Base-by-base conservation (phyloP, 1,140 invertebrate species). In the Cheumatopsyche charites region DNA sequence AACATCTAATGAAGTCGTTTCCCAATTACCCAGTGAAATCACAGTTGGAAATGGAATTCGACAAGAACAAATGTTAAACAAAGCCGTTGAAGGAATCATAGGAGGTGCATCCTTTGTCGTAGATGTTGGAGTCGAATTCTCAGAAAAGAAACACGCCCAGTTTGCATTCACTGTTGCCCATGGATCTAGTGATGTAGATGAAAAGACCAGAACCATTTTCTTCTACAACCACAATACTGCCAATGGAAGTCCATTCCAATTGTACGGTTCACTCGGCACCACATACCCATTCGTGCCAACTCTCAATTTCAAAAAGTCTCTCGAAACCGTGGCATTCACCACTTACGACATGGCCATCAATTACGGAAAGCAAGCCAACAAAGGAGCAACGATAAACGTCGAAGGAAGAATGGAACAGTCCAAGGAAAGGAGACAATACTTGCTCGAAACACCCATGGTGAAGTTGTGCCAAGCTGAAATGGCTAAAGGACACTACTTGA, bases 131-230 rank as follows among this genome's bases (percentile, higher is more conserved):
- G 75, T 86, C 0, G 70, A 83, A 66, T 84, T 89, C 61, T 79
- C 83, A 45, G 85, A 84, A 15, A 74, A 82, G 12, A 77, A 83
- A 15, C 82, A 82, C 15, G 77, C 79, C 25, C 73, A 84, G 65
- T 86, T 85, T 68, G 76, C 81, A 4, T 36, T 84, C 0, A 88
- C 87, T 0, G 69, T 81, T 3, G 87, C 86, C 61, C 67, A 79
- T 12, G 85, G 83, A n/a, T 75, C 76, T 0, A 90, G 87, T 73
- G 78, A 81, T 7, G 82, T 86, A 2, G 86, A 89, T 70, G 75
- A 81, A 0, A 87, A 86, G 70, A 79, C 80, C 1, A 84, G 85
- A 67, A 74, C 79, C 41, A 81, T 79, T 1, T 65, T 83, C 69
- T 87, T 79, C 71, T 83, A 76, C 79, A 82, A 78, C 41, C 81